Evolutionary conservation across 1,140 invertebrate species (phyloP).

Genomic region (Nephotettix cincticeps): DNA sequence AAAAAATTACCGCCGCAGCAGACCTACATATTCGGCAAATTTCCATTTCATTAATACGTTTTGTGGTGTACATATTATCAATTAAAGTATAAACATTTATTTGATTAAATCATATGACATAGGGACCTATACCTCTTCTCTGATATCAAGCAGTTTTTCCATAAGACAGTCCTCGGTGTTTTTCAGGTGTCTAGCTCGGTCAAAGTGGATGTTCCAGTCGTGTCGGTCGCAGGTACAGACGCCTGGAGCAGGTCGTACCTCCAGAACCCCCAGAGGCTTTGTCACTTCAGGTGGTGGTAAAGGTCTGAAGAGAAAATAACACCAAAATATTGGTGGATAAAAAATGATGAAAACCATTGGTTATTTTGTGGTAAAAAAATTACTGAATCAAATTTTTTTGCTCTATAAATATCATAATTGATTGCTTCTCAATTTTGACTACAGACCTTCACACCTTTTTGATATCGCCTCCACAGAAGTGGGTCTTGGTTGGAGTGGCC

Average conservation of each 20-base stretch:
- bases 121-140: constrained; percentile 24
- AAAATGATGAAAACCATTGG: not conserved
- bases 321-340: not conserved
- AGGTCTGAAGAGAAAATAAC: not conserved
- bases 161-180: constrained; percentile 10
- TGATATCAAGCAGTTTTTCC: constrained; percentile 9
- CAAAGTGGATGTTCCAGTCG: constrained; percentile 14
- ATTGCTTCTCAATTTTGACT: not conserved
- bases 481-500: no score
- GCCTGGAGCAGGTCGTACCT: constrained; percentile 7
- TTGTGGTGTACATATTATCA: no score
- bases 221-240: constrained; percentile 13
- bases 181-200: constrained; percentile 13
- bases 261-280: constrained; percentile 7
- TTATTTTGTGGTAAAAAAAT: not conserved
- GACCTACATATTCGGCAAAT: no score
- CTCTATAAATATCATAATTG: not conserved
- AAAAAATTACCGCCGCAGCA: no score
- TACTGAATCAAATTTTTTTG: not conserved
- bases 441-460: no score
- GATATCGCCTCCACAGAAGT: no score
- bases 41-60: no score
- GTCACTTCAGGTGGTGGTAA: constrained; percentile 10
- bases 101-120: no score
- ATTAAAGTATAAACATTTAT: no score